Percentiles rank a stretch among this genome's conserved stretches.
Evolutionary conservation across 1,140 invertebrate genomes (phyloP).

Genomic region (Neodiprion virginianus): DNA sequence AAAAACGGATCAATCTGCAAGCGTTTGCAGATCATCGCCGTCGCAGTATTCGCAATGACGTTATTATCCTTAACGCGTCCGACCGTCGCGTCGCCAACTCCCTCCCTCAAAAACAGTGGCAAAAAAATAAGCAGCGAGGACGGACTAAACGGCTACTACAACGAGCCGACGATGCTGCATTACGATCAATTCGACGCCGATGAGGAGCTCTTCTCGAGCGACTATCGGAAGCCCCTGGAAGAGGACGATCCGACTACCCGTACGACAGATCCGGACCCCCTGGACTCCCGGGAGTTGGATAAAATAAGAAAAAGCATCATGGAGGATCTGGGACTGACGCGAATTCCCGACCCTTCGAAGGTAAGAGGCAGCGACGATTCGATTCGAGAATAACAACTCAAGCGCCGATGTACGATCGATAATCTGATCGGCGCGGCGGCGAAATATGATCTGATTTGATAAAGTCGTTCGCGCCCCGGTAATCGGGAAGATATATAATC

Average conservation of each 20-base stretch:
- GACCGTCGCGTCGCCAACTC: background rate
- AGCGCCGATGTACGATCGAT: constrained; percentile 21
- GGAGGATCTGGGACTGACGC: constrained; percentile 54
- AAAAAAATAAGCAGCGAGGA: too few relatives aligned
- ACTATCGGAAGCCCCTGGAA: too few relatives aligned
- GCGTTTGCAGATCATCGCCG: background rate
- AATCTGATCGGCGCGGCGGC: constrained; percentile 12
- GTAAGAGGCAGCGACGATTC: constrained; percentile 31
- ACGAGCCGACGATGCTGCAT: too few relatives aligned
- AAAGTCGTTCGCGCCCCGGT: too few relatives aligned
- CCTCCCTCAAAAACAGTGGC: too few relatives aligned
- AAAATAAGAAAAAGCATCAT: constrained; percentile 56
- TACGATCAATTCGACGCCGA: too few relatives aligned
- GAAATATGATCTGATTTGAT: background rate
- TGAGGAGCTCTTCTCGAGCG: too few relatives aligned
- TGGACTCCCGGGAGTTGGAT: constrained; percentile 42
- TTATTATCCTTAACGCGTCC: background rate
- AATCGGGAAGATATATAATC: too few relatives aligned
- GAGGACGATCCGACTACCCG: too few relatives aligned
- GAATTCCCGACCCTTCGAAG: constrained; percentile 59
- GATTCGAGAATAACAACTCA: constrained; percentile 19
- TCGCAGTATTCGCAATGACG: constrained; percentile 4
- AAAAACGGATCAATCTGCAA: too few relatives aligned
- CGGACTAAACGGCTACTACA: too few relatives aligned
- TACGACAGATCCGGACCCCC: background rate